Conservation (phyloP, 2,797 vertebrate genomes). For the Fratercula arctica region DNA sequence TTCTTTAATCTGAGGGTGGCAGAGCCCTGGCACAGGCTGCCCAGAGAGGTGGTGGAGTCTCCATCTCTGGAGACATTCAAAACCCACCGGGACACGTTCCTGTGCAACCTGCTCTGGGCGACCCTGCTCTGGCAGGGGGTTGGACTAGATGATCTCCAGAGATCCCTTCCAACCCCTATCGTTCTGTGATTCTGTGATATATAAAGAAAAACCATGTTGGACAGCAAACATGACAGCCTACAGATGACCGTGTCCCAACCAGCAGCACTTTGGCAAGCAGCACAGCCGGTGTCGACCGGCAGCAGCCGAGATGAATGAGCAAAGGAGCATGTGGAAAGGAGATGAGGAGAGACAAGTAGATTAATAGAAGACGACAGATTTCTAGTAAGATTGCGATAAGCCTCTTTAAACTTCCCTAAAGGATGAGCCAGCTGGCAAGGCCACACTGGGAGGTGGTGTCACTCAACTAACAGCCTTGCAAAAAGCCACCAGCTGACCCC, state of each 20-base stretch:
- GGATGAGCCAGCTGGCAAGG: constrained; percentile 61
- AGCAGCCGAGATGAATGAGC: neutral
- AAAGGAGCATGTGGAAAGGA: neutral
- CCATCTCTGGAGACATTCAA: no score
- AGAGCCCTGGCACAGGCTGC: no score
- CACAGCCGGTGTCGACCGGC: neutral
- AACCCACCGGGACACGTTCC: no score
- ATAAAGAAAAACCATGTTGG: fast-evolving
- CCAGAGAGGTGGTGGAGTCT: no score
- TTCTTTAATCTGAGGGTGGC: no score
- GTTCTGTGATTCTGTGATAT: neutral
- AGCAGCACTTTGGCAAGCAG: neutral
- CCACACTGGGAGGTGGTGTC: constrained; percentile 4
- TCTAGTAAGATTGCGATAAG: constrained; percentile 60
- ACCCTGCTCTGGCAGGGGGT: no score
- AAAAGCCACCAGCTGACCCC: constrained; percentile 13
- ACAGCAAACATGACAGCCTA: neutral
- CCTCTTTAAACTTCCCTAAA: constrained; percentile 65
- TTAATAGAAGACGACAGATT: constrained; percentile 65
- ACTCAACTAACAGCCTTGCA: neutral
- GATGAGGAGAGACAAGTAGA: constrained; percentile 24
- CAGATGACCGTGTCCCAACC: neutral
- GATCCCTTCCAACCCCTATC: no score
- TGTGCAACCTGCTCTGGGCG: no score
- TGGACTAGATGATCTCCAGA: no score